These are phyloP conservation scores for Paratilapia polleni DNA, from an alignment of 2,113 vertebrate species.

Conservation along the genomic window DNA sequence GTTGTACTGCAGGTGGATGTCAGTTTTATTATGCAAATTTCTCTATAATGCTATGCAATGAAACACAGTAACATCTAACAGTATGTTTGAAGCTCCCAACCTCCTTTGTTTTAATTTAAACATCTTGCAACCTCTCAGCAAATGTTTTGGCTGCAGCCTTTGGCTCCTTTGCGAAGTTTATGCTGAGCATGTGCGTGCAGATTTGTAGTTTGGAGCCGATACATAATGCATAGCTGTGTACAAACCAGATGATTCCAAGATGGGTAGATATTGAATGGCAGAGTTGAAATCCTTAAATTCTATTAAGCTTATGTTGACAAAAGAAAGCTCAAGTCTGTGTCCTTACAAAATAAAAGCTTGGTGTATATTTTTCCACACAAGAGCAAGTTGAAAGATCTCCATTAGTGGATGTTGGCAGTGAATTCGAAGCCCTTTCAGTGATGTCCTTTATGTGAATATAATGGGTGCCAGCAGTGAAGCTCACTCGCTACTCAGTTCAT, in stretches of 20 bases:
- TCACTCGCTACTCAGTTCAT: not conserved
- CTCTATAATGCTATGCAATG: too few relatives aligned
- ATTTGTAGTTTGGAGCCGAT: not conserved
- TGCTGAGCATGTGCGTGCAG: not conserved
- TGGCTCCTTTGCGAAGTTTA: not conserved
- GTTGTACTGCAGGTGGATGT: not conserved
- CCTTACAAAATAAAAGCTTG: not conserved
- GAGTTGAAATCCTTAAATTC: not conserved
- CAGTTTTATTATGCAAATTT: not conserved
- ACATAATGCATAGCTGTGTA: not conserved
- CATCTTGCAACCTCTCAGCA: not conserved
- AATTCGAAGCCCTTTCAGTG: not conserved
- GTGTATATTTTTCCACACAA: not conserved
- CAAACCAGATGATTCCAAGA: not conserved
- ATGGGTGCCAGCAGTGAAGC: not conserved
- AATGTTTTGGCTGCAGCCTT: not conserved
- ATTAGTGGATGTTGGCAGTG: not conserved
- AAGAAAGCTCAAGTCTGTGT: not conserved
- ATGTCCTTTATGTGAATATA: not conserved
- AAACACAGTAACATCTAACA: not conserved
- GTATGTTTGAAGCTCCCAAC: not conserved
- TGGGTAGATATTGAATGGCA: not conserved
- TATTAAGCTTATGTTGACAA: not conserved
- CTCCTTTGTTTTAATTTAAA: too few relatives aligned
- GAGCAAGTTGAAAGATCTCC: rapidly evolving